Percentiles rank a stretch among this genome's conserved stretches.
Conservation (phyloP, 2,113 vertebrate species). For the Dicentrarchus labrax region DNA sequence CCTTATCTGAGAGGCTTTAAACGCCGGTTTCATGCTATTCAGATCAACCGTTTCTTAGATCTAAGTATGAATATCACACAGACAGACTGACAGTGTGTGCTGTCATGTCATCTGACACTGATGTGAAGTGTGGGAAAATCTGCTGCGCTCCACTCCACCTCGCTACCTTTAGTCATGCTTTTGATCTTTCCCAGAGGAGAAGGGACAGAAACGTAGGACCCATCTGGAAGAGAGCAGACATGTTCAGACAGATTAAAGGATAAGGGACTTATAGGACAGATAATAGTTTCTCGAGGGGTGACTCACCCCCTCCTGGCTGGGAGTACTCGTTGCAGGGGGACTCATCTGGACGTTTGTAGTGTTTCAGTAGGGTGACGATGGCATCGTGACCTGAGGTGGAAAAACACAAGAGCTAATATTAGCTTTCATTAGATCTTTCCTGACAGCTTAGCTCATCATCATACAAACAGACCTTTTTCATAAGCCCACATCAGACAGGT, state of each 20-base stretch:
- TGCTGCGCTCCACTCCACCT: constrained; percentile 37
- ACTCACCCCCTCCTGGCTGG: constrained; percentile 95
- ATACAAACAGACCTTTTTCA: constrained; percentile 89
- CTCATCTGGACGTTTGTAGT: constrained; percentile 94
- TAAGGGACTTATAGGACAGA: neutral
- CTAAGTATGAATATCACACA: neutral
- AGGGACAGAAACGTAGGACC: constrained; percentile 95
- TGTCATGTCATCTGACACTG: constrained; percentile 48
- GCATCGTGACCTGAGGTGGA: constrained; percentile 89
- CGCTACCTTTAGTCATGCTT: constrained; percentile 97
- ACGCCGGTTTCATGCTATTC: neutral
- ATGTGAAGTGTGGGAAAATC: constrained; percentile 31
- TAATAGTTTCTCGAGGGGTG: neutral
- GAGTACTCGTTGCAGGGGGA: constrained; percentile 95
- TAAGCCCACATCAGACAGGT: constrained; percentile 99
- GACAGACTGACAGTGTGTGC: constrained; percentile 25
- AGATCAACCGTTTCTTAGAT: neutral
- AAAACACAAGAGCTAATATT: constrained; percentile 9
- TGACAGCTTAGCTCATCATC: neutral
- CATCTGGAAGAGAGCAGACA: constrained; percentile 86
- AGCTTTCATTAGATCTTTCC: neutral
- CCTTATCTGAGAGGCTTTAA: neutral
- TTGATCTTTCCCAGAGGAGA: constrained; percentile 97
- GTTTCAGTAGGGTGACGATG: constrained; percentile 95
- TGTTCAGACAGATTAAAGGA: neutral